Conservation (phyloP, 2,888 invertebrate species). For the Mycalesis mineus region DNA sequence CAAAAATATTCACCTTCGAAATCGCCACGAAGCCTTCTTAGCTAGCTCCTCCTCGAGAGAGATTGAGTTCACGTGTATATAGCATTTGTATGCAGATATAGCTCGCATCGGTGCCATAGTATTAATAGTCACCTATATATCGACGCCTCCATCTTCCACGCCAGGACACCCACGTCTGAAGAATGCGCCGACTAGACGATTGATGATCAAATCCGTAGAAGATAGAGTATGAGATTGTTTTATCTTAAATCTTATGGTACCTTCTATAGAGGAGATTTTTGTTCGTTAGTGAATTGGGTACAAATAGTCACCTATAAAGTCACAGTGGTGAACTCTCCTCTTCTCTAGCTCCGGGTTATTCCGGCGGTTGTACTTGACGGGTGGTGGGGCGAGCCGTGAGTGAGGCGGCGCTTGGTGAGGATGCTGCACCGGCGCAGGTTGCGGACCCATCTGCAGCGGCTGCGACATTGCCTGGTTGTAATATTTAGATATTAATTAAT, state of each 20-base stretch:
- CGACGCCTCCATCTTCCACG: too few species aligned
- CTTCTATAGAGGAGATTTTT: neutral
- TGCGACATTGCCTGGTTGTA: constrained; percentile 45
- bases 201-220: neutral
- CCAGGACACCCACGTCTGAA: too few species aligned
- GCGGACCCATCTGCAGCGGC: constrained; percentile 48
- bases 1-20: neutral
- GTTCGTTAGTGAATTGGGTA: neutral
- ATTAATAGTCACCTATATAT: neutral
- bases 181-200: too few species aligned
- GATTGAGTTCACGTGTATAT: too few species aligned
- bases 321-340: constrained; percentile 96
- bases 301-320: constrained; percentile 85
- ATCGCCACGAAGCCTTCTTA: constrained; percentile 26
- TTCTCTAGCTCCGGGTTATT: constrained; percentile 98
- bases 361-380: constrained; percentile 90
- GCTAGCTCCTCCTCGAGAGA: neutral
- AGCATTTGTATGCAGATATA: neutral
- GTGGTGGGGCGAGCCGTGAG: constrained; percentile 54
- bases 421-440: constrained; percentile 34
- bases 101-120: too few species aligned
- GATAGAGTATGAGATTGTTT: neutral
- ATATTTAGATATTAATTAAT: too few species aligned
- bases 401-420: constrained; percentile 42
- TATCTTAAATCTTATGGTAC: neutral